Base-by-base conservation (phyloP, 2,888 invertebrate species). In the Parthenolecanium corni region DNA sequence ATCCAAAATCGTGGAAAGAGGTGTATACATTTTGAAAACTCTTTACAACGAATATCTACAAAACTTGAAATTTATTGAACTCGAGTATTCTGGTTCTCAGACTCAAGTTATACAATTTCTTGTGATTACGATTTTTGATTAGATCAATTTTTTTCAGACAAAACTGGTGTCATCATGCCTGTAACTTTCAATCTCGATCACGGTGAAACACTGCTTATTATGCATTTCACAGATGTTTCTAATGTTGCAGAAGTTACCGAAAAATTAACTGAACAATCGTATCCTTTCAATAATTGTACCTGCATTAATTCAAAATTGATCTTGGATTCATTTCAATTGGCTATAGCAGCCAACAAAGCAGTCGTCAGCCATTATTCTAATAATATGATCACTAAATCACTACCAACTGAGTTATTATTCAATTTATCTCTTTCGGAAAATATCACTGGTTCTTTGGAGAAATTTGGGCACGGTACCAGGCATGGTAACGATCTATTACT, bases 341-440 rank as follows among this genome's bases (percentile, higher is more conserved):
- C 77, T 0, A 78, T 83, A 6, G 85, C 85, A 1, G 82, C 83
- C 1, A 85, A 86, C 70, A 82, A 79, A 71, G 84, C 85, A 2
- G 76, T 76, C 0, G 68, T 80, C 0, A 74, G 78, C 1, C 75
- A 78, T 53, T 78, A 76, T 68, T 71, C 70, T 1, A 71, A 72
- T 12, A 73, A 72, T 38, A 73, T 82, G 70, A 79, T 79, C 0
- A 86, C 86, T 0, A 80, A 78, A 69, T 79, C 77, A 9, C 69
- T 85, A 1, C 81, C 76, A 70, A 79, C 83, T 0, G 86, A 86
- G 73, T 77, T 85, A 52, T 70, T 86, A 18, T 86, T 78, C 70
- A 83, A 82, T 71, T 74, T 86, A 64, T 85, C 85, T 0, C 72
- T 80, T 1, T 80, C 83, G 0, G 83, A 80, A 70, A 85, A 84